phyloP scores from a whole-genome alignment of 2,888 invertebrate species.

The Archaeoteleia sp. region DNA sequence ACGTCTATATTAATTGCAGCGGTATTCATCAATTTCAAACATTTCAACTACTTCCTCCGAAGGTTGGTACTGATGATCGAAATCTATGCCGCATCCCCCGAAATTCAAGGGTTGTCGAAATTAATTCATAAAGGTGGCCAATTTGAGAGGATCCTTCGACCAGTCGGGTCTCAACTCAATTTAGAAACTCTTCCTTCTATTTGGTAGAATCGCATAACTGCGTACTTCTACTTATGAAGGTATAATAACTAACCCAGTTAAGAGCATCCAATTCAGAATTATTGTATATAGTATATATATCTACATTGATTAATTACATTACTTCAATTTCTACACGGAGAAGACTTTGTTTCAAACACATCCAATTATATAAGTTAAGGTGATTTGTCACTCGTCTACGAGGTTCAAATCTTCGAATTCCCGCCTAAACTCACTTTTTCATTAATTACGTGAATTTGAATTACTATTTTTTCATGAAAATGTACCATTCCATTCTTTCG shows the following conservation, averaged over 20 bases:
- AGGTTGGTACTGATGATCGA: conserved; percentile 35
- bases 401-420: no score
- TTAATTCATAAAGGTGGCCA: conserved; percentile 50
- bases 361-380: no score
- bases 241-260: conserved; percentile 50
- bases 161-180: conserved; percentile 47
- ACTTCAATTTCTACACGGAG: conserved; percentile 8
- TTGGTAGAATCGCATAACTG: conserved; percentile 46
- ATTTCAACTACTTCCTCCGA: conserved; percentile 21
- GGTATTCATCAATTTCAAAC: conserved; percentile 42
- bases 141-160: conserved; percentile 42
- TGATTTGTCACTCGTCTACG: no score
- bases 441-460: no score
- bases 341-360: no score
- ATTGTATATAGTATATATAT: conserved; percentile 39
- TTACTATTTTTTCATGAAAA: no score
- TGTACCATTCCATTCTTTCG: no score
- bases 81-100: conserved; percentile 35
- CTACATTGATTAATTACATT: conserved; percentile 39
- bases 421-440: no score
- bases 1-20: conserved; percentile 33
- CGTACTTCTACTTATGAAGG: conserved; percentile 49
- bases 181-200: conserved; percentile 43
- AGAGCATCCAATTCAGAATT: conserved; percentile 46
- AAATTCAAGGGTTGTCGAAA: conserved; percentile 39